These are phyloP conservation scores for Psylliodes chrysocephalus DNA, from an alignment of 2,888 invertebrate genomes.

Conservation along the genomic window DNA sequence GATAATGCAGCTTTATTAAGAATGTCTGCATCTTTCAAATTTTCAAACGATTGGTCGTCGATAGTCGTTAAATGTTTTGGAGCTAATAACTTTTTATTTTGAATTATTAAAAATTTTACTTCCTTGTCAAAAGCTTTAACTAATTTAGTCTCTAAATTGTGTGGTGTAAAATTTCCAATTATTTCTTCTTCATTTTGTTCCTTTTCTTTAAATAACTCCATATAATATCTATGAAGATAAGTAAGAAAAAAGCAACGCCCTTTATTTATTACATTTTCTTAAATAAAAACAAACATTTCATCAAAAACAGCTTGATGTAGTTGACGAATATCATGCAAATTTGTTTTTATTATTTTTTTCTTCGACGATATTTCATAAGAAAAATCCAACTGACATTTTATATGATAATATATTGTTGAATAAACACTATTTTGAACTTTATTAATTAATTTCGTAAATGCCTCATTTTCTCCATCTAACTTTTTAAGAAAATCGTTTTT, in stretches of 20 bases:
- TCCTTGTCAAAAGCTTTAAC: conserved; percentile 43
- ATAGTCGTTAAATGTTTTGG: conserved; percentile 42
- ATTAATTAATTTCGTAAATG: conserved; percentile 37
- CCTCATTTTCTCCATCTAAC: conserved; percentile 36
- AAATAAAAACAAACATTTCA: conserved; percentile 43
- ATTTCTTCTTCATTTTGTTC: conserved; percentile 43
- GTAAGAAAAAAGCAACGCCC: conserved; percentile 48
- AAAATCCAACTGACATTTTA: conserved; percentile 40
- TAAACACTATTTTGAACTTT: conserved; percentile 38
- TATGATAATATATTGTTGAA: conserved; percentile 45
- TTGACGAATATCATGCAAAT: conserved; percentile 48
- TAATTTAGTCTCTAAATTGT: conserved; percentile 47
- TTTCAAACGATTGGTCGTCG: conserved; percentile 42
- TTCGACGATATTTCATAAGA: conserved; percentile 39
- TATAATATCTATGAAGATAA: conserved; percentile 48
- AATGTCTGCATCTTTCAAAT: conserved; percentile 42
- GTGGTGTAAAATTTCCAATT: conserved; percentile 40
- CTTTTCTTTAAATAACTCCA: conserved; percentile 44
- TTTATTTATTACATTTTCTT: conserved; percentile 49
- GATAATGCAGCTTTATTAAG: conserved; percentile 1
- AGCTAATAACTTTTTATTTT: conserved; percentile 49
- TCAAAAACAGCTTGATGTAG: conserved; percentile 48
- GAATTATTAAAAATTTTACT: conserved; percentile 45
- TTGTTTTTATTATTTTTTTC: conserved; percentile 41
- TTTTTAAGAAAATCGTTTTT: conserved; percentile 31